Percentiles rank a stretch among this genome's conserved stretches.
Evolutionary conservation across 2,113 vertebrate species (phyloP).

Genomic region (Triplophysa rosa): DNA sequence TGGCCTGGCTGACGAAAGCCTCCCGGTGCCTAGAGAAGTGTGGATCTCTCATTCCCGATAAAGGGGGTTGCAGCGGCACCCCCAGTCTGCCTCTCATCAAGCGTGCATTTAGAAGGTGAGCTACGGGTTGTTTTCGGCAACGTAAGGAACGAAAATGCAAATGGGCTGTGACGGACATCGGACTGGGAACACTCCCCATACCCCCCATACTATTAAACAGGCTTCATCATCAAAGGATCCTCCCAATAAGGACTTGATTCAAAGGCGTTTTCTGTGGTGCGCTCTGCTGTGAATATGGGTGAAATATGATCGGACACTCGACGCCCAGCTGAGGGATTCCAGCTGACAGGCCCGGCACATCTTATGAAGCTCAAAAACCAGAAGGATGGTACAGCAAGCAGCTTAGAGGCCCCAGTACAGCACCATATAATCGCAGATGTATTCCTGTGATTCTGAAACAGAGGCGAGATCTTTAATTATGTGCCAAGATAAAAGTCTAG

Average conservation of each 20-base stretch:
- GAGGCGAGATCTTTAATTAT: not conserved
- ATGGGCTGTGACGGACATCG: conserved; percentile 35
- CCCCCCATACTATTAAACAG: conserved; percentile 20
- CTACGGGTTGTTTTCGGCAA: conserved; percentile 46
- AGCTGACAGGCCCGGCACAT: conserved; percentile 20
- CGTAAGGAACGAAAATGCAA: conserved; percentile 40
- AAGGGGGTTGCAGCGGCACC: not conserved
- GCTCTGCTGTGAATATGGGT: not conserved
- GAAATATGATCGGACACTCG: conserved; percentile 14
- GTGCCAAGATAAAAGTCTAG: not conserved
- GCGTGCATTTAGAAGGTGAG: conserved; percentile 11
- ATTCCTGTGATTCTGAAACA: conserved; percentile 11
- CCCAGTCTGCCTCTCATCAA: conserved; percentile 41
- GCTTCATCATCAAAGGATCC: conserved; percentile 44
- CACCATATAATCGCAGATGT: not conserved
- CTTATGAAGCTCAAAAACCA: conserved; percentile 15
- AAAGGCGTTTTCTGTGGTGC: conserved; percentile 20
- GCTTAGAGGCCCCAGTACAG: not conserved
- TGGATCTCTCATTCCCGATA: conserved; percentile 26
- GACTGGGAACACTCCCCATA: not conserved
- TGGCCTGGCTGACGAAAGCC: conserved; percentile 37
- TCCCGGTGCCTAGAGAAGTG: conserved; percentile 15
- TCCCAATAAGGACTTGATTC: conserved; percentile 43
- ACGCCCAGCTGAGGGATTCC: conserved; percentile 13
- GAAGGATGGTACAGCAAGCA: not conserved